A percentile compares a stretch with the other conserved stretches of the same genome.
Conservation (phyloP, 2,888 invertebrate species). For the Lamellibrachia satsuma region DNA sequence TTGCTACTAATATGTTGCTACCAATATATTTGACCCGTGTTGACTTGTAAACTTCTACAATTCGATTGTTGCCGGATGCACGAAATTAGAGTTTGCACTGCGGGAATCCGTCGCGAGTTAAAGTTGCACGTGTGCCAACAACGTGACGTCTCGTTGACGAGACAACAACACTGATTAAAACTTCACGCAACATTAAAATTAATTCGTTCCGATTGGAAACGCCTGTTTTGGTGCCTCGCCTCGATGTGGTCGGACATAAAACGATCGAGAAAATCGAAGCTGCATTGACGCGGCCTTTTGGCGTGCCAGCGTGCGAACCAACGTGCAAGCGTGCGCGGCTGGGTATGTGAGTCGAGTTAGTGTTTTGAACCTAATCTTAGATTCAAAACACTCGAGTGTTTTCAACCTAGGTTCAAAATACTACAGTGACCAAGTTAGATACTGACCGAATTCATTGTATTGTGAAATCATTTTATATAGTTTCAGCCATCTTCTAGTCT, state of each 20-base stretch:
- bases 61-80: background rate
- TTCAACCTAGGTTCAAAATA: too few species aligned
- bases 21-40: background rate
- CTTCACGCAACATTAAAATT: background rate
- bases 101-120: background rate
- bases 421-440: too few species aligned
- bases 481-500: too few species aligned
- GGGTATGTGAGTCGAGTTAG: background rate
- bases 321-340: background rate
- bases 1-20: too few species aligned
- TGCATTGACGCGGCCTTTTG: background rate
- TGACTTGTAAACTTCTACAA: background rate
- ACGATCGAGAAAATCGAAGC: background rate
- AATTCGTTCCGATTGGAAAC: slow-evolving; percentile 1
- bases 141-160: background rate
- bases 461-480: too few species aligned
- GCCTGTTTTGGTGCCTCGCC: background rate
- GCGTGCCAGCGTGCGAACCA: background rate
- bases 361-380: too few species aligned
- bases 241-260: background rate
- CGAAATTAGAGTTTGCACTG: background rate
- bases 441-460: too few species aligned
- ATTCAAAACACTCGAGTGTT: too few species aligned
- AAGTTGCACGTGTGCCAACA: background rate
- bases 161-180: background rate